Evolutionary conservation across 2,888 invertebrate genomes (phyloP).

Genomic region (Phasia obesa): DNA sequence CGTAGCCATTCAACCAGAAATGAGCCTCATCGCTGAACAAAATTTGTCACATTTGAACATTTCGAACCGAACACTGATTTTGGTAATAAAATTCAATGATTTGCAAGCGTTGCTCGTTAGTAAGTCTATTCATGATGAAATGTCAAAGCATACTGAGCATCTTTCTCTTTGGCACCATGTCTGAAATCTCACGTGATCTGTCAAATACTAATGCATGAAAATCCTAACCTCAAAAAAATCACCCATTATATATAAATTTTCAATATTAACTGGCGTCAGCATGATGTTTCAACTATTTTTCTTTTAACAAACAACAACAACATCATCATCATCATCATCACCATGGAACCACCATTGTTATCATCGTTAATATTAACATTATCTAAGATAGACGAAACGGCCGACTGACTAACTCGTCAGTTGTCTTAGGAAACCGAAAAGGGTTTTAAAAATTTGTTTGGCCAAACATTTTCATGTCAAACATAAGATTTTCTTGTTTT

Average conservation of each 20-base stretch:
- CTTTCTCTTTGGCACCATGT: too few relatives aligned
- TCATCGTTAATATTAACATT: conserved; percentile 45
- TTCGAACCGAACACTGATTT: too few relatives aligned
- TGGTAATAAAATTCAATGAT: too few relatives aligned
- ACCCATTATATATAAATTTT: conserved; percentile 4
- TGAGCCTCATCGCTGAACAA: too few relatives aligned
- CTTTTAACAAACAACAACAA: conserved; percentile 30
- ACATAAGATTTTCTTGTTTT: conserved; percentile 64
- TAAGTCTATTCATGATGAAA: too few relatives aligned
- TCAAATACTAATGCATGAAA: too few relatives aligned
- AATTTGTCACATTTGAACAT: too few relatives aligned
- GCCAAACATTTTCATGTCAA: conserved; percentile 45
- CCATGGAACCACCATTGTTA: conserved; percentile 26
- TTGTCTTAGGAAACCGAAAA: conserved; percentile 48
- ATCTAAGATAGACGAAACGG: conserved; percentile 37
- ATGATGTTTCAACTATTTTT: conserved; percentile 35
- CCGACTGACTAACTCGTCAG: conserved; percentile 38
- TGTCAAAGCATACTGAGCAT: too few relatives aligned
- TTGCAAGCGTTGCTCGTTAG: too few relatives aligned
- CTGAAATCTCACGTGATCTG: too few relatives aligned
- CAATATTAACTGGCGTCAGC: conserved; percentile 42
- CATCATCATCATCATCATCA: conserved; percentile 49
- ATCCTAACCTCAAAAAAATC: too few relatives aligned
- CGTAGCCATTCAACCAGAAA: too few relatives aligned
- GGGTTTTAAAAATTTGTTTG: conserved; percentile 36